phyloP scores from a whole-genome alignment of 2,888 invertebrate genomes.

The Lypha dubia region DNA sequence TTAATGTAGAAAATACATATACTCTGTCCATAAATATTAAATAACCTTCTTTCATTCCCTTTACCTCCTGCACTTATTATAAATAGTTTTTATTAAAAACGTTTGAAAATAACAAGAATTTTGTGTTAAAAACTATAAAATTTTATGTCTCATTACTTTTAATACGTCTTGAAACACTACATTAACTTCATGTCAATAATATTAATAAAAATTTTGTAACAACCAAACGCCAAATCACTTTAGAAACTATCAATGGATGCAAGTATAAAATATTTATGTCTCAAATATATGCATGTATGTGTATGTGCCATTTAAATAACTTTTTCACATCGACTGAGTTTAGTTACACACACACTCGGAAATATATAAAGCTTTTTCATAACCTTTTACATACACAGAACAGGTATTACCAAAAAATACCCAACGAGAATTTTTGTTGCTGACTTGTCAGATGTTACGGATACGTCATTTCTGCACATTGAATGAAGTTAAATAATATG shows the following conservation, averaged over 20 bases:
- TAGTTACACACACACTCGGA: conserved; percentile 20
- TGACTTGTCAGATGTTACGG: background rate
- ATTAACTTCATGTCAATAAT: conserved; percentile 51
- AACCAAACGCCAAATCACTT: background rate
- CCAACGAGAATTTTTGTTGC: background rate
- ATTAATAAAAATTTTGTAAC: conserved; percentile 9
- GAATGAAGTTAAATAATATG: too few species aligned
- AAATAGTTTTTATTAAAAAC: too few species aligned
- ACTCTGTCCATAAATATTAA: background rate
- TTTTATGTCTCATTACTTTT: conserved; percentile 50
- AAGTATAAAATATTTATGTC: background rate
- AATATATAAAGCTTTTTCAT: background rate
- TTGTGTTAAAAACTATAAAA: conserved; percentile 5
- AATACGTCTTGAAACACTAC: conserved; percentile 54
- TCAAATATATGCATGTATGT: background rate
- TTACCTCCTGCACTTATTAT: background rate
- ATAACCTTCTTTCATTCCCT: background rate
- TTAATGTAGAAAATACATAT: too few species aligned
- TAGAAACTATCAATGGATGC: background rate
- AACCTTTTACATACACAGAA: background rate
- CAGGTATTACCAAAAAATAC: conserved; percentile 29
- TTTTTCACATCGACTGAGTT: background rate
- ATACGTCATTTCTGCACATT: too few species aligned
- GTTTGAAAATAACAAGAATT: too few species aligned
- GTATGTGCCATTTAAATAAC: conserved; percentile 22